These are phyloP conservation scores for Dimorphilus gyrociliatus DNA, from an alignment of 2,888 invertebrate species.

Conservation along the genomic window DNA sequence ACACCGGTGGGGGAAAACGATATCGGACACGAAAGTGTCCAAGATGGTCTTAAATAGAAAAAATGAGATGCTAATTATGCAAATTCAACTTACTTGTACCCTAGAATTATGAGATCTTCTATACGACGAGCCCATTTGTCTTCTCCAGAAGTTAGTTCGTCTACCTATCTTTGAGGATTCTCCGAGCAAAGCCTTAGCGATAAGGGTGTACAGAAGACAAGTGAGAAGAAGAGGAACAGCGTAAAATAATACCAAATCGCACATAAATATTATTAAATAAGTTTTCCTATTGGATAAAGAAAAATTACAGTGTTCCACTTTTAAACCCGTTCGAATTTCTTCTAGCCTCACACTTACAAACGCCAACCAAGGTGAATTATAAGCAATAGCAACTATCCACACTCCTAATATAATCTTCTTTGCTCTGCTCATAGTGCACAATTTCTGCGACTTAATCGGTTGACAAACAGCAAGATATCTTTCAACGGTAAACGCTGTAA, in stretches of 20 bases:
- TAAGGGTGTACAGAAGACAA: slow-evolving; percentile 45
- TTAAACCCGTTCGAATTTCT: too few relatives aligned
- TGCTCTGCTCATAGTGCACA: slow-evolving; percentile 47
- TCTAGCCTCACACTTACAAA: slow-evolving; percentile 39
- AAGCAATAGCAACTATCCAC: slow-evolving; percentile 43
- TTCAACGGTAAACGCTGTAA: slow-evolving; percentile 49
- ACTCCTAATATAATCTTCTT: slow-evolving; percentile 44
- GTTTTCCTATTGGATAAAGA: slow-evolving; percentile 24
- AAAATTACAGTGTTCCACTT: slow-evolving; percentile 40
- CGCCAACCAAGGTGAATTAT: slow-evolving; percentile 46
- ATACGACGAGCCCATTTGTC: too few relatives aligned
- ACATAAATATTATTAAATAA: slow-evolving; percentile 44
- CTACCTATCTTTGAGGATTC: too few relatives aligned
- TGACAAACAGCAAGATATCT: slow-evolving; percentile 50
- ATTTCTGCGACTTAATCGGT: slow-evolving; percentile 43
- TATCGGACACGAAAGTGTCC: too few relatives aligned
- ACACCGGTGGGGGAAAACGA: too few relatives aligned
- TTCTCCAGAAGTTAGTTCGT: too few relatives aligned
- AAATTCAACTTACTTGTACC: too few relatives aligned
- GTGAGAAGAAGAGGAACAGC: slow-evolving; percentile 45
- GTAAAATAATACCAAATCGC: slow-evolving; percentile 47
- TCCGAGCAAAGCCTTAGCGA: too few relatives aligned
- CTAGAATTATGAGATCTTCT: too few relatives aligned
- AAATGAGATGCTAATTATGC: too few relatives aligned
- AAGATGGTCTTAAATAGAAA: too few relatives aligned